Evolutionary conservation across 1,140 invertebrate genomes (phyloP), one percentile per base, ranked within the genome.

Genomic region (Tetramorium simillimum): DNA sequence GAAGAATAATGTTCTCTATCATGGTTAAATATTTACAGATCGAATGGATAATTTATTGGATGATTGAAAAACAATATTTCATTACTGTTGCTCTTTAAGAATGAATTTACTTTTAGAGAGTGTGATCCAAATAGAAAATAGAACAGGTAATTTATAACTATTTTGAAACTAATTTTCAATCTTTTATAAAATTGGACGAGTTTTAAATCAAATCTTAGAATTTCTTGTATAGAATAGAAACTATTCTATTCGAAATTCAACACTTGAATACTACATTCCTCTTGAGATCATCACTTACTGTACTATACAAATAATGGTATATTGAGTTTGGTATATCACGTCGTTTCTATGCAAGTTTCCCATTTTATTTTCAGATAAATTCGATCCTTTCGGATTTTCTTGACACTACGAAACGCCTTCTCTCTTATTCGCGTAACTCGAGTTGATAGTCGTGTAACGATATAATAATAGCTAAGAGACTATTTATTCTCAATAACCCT

Each of bases 401-500:
- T 14, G 49, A 70, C 37, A 7, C 49, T 43, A 37, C 53, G 37
- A 81, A 81, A 81, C 16, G 46, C 6, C 16, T 28, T 21, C 4
- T 0, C 16, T 18, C 14, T 3, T 49, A 70, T 81, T 56, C 18
- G 49, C 21, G 37, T 81, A 28, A 80, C 28, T 53, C 4, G 14
- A 62, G 24, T 43, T 49, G 60, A 37, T 33, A 65, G 65, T 85
- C 28, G 63, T 40, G 43, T 53, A 69, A 69, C 40, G 40, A 69
- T 24, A 53, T 46, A 53, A 53, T 77, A 87, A 85, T 58, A 75
- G 21, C 49, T 65, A 28, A 10, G 51, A 40, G 43, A 73, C 18
- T 65, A 85, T 72, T 77, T 85, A 49, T 80, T 73, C 77, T 37
- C 73, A 63, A 88, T 88, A 86, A 86, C 46, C 37, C 18, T 24